Conservation (phyloP, 1,140 invertebrate species). For the Tetramorium alpestre region DNA sequence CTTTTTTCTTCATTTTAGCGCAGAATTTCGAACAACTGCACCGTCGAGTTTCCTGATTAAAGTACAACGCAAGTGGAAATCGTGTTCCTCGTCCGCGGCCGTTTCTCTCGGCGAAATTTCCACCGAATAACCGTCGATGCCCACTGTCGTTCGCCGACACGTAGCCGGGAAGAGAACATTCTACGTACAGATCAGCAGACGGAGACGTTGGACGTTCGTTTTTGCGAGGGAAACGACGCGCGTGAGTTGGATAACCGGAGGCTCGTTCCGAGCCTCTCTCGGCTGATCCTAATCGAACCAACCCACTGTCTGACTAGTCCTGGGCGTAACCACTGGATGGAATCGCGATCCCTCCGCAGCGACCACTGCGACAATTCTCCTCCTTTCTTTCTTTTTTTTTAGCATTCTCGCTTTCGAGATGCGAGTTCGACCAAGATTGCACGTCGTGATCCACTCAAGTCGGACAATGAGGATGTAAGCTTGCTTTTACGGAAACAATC, state of each 20-base stretch:
- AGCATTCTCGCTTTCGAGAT: constrained; percentile 49
- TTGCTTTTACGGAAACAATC: constrained; percentile 18
- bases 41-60: not conserved
- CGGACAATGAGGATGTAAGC: constrained; percentile 30
- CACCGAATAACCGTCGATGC: constrained; percentile 39
- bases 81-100: constrained; percentile 22
- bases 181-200: constrained; percentile 43
- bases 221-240: constrained; percentile 64
- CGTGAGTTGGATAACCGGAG: constrained; percentile 63
- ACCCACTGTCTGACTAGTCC: constrained; percentile 77
- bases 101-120: constrained; percentile 24
- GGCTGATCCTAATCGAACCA: constrained; percentile 77
- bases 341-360: constrained; percentile 58
- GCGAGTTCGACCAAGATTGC: constrained; percentile 60
- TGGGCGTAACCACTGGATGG: constrained; percentile 79
- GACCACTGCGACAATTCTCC: constrained; percentile 28
- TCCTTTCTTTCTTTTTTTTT: constrained; percentile 52
- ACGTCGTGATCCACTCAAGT: constrained; percentile 12
- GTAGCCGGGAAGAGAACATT: constrained; percentile 49
- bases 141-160: constrained; percentile 43
- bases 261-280: constrained; percentile 55
- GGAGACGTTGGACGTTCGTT: constrained; percentile 37
- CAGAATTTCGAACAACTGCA: constrained; percentile 9
- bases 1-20: not conserved
- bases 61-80: constrained; percentile 27